phyloP scores from a whole-genome alignment of 1,140 invertebrate species.

The Drosophila pectinifera region DNA sequence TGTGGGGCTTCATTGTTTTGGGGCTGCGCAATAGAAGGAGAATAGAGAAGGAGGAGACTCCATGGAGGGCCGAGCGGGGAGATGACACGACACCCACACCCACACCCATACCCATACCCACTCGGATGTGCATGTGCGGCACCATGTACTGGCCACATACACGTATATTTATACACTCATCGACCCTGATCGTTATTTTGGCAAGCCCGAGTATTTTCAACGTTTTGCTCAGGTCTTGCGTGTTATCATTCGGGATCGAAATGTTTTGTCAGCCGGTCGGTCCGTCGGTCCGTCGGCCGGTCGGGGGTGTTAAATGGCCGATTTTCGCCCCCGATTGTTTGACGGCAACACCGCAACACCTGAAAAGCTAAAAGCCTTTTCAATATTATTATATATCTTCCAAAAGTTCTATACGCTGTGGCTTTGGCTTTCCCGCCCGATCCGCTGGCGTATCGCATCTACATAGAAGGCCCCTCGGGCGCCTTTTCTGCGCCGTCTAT shows the following conservation, averaged over 20 bases:
- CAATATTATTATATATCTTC: constrained; percentile 48
- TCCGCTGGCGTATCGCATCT: constrained; percentile 38
- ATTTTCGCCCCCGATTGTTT: constrained; percentile 31
- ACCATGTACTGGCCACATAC: constrained; percentile 29
- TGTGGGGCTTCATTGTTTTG: constrained; percentile 24
- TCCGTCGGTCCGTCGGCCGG: constrained; percentile 37
- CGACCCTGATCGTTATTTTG: constrained; percentile 77
- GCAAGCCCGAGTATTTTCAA: constrained; percentile 55
- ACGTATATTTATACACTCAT: constrained; percentile 53
- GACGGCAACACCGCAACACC: constrained; percentile 7
- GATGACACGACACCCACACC: constrained; percentile 3
- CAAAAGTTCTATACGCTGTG: constrained; percentile 19
- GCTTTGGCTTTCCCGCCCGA: constrained; percentile 9
- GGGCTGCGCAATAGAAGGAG: constrained; percentile 47
- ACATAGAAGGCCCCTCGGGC: constrained; percentile 68
- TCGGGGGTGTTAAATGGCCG: constrained; percentile 47
- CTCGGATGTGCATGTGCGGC: too few relatives aligned
- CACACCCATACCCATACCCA: not conserved
- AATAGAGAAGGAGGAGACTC: constrained; percentile 13
- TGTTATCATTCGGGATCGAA: constrained; percentile 73
- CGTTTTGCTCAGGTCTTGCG: constrained; percentile 26
- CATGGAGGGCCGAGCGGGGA: constrained; percentile 5
- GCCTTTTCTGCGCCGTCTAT: constrained; percentile 53
- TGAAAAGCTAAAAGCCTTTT: constrained; percentile 67
- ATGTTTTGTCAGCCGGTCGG: constrained; percentile 63